Evolutionary conservation across 1,140 invertebrate genomes (phyloP).

Genomic region (Cotesia vestalis): DNA sequence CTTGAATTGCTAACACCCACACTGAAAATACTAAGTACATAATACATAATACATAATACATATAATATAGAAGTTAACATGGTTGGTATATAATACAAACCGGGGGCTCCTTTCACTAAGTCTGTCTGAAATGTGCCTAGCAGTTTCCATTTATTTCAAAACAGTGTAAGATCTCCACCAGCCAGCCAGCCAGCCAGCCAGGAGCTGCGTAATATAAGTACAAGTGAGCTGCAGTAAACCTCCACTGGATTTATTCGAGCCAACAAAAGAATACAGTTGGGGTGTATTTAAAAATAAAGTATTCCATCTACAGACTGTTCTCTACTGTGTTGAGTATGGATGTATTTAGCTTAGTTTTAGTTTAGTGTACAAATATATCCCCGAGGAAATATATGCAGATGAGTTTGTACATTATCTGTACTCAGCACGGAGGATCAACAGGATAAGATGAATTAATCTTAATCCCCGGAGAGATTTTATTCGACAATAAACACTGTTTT

Average conservation of each 20-base stretch:
- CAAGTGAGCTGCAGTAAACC: conserved; percentile 12
- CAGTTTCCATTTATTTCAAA: background rate
- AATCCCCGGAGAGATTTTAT: conserved; percentile 26
- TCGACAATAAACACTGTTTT: conserved; percentile 34
- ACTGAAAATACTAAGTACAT: background rate
- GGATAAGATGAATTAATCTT: conserved; percentile 24
- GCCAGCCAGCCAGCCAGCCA: background rate
- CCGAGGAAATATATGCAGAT: conserved; percentile 1
- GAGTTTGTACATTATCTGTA: background rate
- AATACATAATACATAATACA: no score
- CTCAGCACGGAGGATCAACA: background rate
- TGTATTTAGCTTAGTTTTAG: no score
- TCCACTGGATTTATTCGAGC: background rate
- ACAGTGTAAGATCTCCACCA: background rate
- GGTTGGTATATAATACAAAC: background rate
- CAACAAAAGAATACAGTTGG: conserved; percentile 13
- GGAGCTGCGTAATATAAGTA: no score
- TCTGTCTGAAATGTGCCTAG: no score
- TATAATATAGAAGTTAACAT: background rate
- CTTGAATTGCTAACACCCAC: conserved; percentile 17
- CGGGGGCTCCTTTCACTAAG: no score
- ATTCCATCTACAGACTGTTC: background rate
- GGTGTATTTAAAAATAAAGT: background rate
- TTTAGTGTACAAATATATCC: no score
- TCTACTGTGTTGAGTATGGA: background rate